Evolutionary conservation across 2,888 invertebrate genomes (phyloP).

Genomic region (Yponomeuta plumbellus): DNA sequence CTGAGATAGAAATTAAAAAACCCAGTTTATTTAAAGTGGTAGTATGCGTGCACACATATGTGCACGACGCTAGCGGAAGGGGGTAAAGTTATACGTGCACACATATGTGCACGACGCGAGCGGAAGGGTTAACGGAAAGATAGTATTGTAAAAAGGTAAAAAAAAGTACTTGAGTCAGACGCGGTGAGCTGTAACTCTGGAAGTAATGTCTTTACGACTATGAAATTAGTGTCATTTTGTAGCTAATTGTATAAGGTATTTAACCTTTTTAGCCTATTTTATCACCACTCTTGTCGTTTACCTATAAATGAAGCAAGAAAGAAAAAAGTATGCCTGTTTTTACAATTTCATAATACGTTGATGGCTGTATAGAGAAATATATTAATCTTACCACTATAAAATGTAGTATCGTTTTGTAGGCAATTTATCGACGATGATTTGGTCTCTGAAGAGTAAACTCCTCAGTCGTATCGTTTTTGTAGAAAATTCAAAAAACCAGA

Average conservation of each 20-base stretch:
- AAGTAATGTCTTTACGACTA: constrained; percentile 17
- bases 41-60: too few species aligned
- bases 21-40: too few species aligned
- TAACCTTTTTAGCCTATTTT: constrained; percentile 17
- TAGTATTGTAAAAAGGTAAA: constrained; percentile 15
- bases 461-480: too few species aligned
- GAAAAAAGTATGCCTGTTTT: constrained; percentile 19
- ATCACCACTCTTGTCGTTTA: constrained; percentile 18
- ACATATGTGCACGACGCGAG: too few species aligned
- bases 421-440: too few species aligned
- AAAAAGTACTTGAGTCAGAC: constrained; percentile 19
- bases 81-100: too few species aligned
- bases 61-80: too few species aligned
- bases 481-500: too few species aligned
- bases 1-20: too few species aligned
- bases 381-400: background rate
- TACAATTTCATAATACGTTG: constrained; percentile 20
- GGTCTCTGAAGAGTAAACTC: too few species aligned
- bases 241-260: constrained; percentile 17
- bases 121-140: too few species aligned
- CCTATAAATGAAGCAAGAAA: constrained; percentile 18
- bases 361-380: constrained; percentile 15
- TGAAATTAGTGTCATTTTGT: constrained; percentile 17
- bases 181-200: constrained; percentile 18
- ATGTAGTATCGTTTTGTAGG: too few species aligned